Evolutionary conservation across 2,888 invertebrate genomes (phyloP).

Genomic region (Ichneumon xanthorius): DNA sequence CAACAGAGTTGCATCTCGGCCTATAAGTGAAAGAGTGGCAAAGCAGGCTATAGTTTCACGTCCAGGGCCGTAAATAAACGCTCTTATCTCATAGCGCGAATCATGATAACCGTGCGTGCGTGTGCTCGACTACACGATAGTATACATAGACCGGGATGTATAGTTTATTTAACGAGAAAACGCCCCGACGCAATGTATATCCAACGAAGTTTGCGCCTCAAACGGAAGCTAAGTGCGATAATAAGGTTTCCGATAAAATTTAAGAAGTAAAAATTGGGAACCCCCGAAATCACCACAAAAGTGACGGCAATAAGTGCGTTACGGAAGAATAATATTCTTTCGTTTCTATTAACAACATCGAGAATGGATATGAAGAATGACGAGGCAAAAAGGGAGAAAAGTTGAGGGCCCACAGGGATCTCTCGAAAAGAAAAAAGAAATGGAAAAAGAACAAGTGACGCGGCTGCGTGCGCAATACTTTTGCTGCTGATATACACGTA

Average conservation of each 20-base stretch:
- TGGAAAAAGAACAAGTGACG: not conserved
- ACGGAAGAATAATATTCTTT: not conserved
- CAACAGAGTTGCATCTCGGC: not conserved
- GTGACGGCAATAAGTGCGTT: not conserved
- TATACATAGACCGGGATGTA: constrained; percentile 20
- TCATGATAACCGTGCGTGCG: constrained; percentile 58
- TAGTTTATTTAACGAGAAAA: constrained; percentile 31
- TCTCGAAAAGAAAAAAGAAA: constrained; percentile 20
- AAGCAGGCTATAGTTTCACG: constrained; percentile 53
- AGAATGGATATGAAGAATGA: constrained; percentile 32
- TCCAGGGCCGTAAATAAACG: constrained; percentile 60
- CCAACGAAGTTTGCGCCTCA: not conserved
- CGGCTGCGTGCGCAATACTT: constrained; percentile 29
- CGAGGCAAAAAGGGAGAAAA: not conserved
- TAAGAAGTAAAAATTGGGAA: not conserved
- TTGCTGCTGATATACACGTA: constrained; percentile 14
- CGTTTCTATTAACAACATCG: constrained; percentile 15
- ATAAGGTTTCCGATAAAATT: too few species aligned
- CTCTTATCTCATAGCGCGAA: constrained; percentile 57
- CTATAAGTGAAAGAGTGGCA: constrained; percentile 27
- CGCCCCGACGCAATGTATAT: constrained; percentile 6
- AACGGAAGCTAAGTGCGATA: not conserved
- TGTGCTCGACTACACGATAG: constrained; percentile 53
- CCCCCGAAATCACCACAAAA: not conserved
- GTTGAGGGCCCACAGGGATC: constrained; percentile 6